Evolutionary conservation across 2,888 invertebrate genomes (phyloP).

Genomic region (Pteria penguin): DNA sequence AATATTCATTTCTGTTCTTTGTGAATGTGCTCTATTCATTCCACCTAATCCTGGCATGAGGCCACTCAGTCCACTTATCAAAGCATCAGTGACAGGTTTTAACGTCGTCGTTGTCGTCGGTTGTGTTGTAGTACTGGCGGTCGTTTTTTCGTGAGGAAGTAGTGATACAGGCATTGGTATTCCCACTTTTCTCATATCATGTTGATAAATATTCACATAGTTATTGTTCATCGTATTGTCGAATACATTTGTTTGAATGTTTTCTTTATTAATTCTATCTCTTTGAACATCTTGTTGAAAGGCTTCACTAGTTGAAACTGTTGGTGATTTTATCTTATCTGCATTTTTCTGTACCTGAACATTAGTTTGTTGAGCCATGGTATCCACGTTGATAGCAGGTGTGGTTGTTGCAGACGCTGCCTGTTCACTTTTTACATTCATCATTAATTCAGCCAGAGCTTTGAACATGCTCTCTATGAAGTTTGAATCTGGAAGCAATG

Average conservation of each 20-base stretch:
- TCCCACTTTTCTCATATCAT: neutral
- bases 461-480: slow-evolving; percentile 33
- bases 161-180: neutral
- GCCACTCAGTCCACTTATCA: slow-evolving; percentile 8
- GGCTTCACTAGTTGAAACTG: slow-evolving; percentile 23
- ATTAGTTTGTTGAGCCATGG: neutral
- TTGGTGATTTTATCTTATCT: neutral
- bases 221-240: neutral
- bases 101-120: slow-evolving; percentile 13
- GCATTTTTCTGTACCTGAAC: neutral
- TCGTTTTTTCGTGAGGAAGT: neutral
- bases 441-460: slow-evolving; percentile 36
- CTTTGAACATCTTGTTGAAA: slow-evolving; percentile 6
- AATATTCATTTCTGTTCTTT: neutral
- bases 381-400: neutral
- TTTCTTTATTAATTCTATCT: slow-evolving; percentile 14
- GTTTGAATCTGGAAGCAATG: neutral
- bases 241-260: neutral
- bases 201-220: neutral
- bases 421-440: slow-evolving; percentile 19
- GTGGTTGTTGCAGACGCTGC: neutral
- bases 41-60: neutral
- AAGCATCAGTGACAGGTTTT: slow-evolving; percentile 7
- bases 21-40: neutral
- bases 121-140: neutral